Evolutionary conservation across 1,140 invertebrate species (phyloP).

Genomic region (Intoshia linei): DNA sequence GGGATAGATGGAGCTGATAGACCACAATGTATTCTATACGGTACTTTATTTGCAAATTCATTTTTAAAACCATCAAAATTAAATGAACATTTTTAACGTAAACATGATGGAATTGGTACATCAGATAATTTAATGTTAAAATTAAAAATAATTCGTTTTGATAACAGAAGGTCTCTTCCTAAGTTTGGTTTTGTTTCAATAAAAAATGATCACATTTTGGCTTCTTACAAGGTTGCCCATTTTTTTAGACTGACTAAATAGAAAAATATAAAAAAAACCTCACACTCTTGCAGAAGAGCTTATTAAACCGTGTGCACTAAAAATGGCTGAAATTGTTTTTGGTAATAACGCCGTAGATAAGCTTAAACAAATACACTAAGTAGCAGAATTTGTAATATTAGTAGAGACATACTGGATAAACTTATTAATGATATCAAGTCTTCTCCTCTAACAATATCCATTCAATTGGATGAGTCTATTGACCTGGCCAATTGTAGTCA

Average conservation of each 20-base stretch:
- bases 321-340: constrained; percentile 1
- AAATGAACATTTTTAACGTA: not conserved
- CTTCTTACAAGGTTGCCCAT: constrained; percentile 1
- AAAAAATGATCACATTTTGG: not conserved
- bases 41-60: not conserved
- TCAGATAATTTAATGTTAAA: not conserved
- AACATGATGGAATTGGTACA: not conserved
- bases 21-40: not conserved
- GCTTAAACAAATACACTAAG: constrained; percentile 1
- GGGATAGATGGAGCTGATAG: too few relatives aligned
- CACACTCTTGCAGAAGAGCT: constrained; percentile 2
- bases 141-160: not conserved
- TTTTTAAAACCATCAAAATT: not conserved
- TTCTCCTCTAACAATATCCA: too few relatives aligned
- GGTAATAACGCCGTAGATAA: not conserved
- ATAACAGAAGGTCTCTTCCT: not conserved
- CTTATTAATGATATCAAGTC: constrained; percentile 1
- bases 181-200: constrained; percentile 1
- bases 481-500: constrained; percentile 1
- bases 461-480: too few relatives aligned
- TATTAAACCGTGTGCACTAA: constrained; percentile 1
- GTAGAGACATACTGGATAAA: constrained; percentile 1
- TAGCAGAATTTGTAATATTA: not conserved
- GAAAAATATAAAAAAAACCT: not conserved
- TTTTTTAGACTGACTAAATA: not conserved